These are phyloP conservation scores for Periophthalmus modestus DNA, from an alignment of 2,113 vertebrate species.

Conservation along the genomic window DNA sequence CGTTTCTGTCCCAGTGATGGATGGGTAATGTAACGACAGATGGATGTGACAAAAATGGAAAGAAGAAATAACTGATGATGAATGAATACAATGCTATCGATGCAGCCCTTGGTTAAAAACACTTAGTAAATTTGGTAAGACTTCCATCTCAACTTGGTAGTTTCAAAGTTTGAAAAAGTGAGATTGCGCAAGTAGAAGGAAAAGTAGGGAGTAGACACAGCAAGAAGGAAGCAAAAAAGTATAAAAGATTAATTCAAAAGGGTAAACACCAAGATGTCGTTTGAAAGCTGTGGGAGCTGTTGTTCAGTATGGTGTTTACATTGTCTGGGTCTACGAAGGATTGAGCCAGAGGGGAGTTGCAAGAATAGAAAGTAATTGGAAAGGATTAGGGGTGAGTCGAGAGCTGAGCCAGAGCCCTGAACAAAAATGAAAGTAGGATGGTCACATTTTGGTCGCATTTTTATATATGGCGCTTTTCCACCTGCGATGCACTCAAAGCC, in stretches of 20 bases:
- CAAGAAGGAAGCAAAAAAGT: background rate
- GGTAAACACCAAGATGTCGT: background rate
- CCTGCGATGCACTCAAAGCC: too few relatives aligned
- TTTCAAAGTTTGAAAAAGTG: background rate
- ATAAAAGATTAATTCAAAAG: background rate
- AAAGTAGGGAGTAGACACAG: background rate
- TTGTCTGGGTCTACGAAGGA: background rate
- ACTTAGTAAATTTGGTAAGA: background rate
- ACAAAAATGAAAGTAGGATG: background rate
- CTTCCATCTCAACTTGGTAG: background rate
- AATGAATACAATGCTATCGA: conserved; percentile 36
- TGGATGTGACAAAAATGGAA: conserved; percentile 5
- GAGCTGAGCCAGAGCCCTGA: conserved; percentile 31
- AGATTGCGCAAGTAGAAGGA: conserved; percentile 1
- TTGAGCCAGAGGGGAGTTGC: background rate
- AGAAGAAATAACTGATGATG: conserved; percentile 36
- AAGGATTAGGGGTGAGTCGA: background rate
- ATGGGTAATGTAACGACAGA: conserved; percentile 36
- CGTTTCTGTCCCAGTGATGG: conserved; percentile 75
- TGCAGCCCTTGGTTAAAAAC: conserved; percentile 12
- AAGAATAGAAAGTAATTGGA: background rate
- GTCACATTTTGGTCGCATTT: too few relatives aligned
- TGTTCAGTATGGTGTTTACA: background rate
- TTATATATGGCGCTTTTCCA: too few relatives aligned
- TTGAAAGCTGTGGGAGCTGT: background rate